Percentiles rank a stretch among this genome's conserved stretches.
Evolutionary conservation across 2,888 invertebrate species (phyloP).

Genomic region (Mylabris sibirica): DNA sequence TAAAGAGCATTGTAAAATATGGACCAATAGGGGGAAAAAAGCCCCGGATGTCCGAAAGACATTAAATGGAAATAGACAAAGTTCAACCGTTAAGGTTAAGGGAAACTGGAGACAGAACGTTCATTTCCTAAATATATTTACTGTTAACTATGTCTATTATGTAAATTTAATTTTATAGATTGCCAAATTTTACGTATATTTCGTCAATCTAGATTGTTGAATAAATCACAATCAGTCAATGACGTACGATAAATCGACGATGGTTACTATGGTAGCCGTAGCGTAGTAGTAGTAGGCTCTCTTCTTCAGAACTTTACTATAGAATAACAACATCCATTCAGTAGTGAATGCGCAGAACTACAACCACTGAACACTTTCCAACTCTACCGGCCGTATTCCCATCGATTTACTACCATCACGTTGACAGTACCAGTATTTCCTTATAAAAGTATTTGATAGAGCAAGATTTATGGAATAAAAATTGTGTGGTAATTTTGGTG

Average conservation of each 20-base stretch:
- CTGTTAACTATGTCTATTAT: not conserved
- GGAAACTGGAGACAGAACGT: not conserved
- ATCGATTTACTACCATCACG: constrained; percentile 5
- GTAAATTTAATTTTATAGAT: not conserved
- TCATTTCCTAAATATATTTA: too few relatives aligned
- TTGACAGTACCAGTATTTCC: not conserved
- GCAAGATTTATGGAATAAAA: not conserved
- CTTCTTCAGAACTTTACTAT: constrained; percentile 15
- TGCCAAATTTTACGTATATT: not conserved
- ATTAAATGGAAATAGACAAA: not conserved
- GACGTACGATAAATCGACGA: constrained; percentile 23
- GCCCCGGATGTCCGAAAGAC: not conserved
- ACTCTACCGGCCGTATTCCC: not conserved
- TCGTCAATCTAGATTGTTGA: constrained; percentile 7
- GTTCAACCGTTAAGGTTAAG: not conserved
- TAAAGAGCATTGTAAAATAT: not conserved
- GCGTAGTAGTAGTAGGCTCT: constrained; percentile 29
- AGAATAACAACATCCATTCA: constrained; percentile 16
- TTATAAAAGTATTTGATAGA: not conserved
- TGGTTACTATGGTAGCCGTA: constrained; percentile 28
- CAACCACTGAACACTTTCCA: not conserved
- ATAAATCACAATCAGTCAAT: constrained; percentile 23
- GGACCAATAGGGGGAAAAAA: not conserved
- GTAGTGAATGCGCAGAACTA: constrained; percentile 32
- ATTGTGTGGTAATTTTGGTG: not conserved